Conservation (phyloP, 2,113 vertebrate species). For the Albula glossodonta region DNA sequence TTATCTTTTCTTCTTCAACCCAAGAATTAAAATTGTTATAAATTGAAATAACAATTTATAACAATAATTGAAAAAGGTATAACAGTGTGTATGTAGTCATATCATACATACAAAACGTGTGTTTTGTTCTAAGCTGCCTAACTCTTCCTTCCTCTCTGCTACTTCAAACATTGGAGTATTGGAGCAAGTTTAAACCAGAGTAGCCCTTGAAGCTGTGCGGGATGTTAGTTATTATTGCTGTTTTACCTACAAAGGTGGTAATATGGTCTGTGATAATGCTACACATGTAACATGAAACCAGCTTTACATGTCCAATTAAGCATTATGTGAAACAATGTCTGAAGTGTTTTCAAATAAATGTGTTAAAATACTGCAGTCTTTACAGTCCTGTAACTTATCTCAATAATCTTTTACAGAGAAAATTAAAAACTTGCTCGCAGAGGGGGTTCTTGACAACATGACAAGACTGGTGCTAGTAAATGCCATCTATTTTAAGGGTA, state of each 20-base stretch:
- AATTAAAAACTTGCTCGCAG: slow-evolving; percentile 76
- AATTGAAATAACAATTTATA: no score
- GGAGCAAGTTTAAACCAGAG: no score
- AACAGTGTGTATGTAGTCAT: no score
- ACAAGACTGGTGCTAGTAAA: slow-evolving; percentile 86
- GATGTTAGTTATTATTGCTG: not conserved
- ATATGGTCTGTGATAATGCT: not conserved
- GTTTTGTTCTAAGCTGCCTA: no score
- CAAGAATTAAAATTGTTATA: no score
- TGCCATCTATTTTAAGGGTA: slow-evolving; percentile 92
- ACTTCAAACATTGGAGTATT: no score
- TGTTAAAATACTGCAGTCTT: not conserved
- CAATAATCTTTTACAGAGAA: slow-evolving; percentile 70
- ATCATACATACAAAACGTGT: no score
- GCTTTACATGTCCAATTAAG: not conserved
- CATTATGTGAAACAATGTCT: not conserved
- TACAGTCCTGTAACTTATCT: no score
- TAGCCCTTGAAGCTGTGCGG: not conserved
- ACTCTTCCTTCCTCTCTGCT: no score
- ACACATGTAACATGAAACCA: not conserved
- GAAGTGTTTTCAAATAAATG: not conserved
- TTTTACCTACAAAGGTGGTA: not conserved
- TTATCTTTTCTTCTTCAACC: no score
- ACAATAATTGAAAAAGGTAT: no score
- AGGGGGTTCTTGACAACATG: slow-evolving; percentile 58